Percentiles rank a stretch among this genome's conserved stretches.
Conservation (phyloP, 1,140 invertebrate genomes). For the Eumeta japonica region DNA sequence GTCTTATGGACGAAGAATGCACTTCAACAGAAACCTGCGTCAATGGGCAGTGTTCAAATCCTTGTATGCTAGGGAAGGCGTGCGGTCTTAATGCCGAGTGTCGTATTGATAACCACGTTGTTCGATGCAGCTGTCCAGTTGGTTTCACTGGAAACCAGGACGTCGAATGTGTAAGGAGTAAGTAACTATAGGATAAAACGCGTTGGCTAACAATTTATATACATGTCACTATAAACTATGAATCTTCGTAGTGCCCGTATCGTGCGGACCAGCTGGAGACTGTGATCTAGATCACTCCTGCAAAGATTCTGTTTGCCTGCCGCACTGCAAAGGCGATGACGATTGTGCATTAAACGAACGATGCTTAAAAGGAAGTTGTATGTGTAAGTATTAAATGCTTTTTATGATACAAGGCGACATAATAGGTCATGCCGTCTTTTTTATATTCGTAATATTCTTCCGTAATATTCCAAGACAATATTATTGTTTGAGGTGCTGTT, state of each 20-base stretch:
- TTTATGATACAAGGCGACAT: no score
- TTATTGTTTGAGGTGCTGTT: no score
- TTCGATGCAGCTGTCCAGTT: slow-evolving; percentile 78
- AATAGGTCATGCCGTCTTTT: no score
- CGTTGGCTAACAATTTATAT: slow-evolving; percentile 1
- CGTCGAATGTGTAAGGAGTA: slow-evolving; percentile 81
- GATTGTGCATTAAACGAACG: slow-evolving; percentile 90
- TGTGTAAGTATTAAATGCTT: slow-evolving; percentile 65
- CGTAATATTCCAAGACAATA: no score
- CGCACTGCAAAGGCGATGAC: slow-evolving; percentile 72
- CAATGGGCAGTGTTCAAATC: slow-evolving; percentile 79
- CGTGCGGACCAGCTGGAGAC: slow-evolving; percentile 69
- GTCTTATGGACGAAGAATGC: slow-evolving; percentile 79
- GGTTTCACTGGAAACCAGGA: slow-evolving; percentile 85
- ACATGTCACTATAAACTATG: slow-evolving; percentile 8
- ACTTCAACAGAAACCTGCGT: slow-evolving; percentile 74
- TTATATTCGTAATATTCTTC: no score
- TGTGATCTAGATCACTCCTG: slow-evolving; percentile 71
- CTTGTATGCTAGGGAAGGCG: slow-evolving; percentile 72
- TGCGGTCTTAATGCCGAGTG: slow-evolving; percentile 91
- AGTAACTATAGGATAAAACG: slow-evolving; percentile 30
- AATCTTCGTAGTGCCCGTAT: slow-evolving; percentile 66
- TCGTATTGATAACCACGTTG: slow-evolving; percentile 70
- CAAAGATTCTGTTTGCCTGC: slow-evolving; percentile 75
- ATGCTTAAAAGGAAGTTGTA: slow-evolving; percentile 77